Base-by-base conservation (phyloP, 2,888 invertebrate genomes). In the Sinelater perroti region DNA sequence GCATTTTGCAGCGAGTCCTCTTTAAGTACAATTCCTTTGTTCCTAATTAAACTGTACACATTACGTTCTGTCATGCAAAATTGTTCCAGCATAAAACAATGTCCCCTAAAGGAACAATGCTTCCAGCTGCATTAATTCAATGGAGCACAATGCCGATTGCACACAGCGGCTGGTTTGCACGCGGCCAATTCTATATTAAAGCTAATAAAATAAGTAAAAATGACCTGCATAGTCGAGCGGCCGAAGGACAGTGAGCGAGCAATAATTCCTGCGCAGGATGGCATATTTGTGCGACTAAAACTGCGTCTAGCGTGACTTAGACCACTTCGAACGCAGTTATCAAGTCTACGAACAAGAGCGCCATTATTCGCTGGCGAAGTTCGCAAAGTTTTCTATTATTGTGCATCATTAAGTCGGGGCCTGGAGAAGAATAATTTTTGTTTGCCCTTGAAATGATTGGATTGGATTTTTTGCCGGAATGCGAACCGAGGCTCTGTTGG, bases 371-470 rank as follows among this genome's bases (percentile, higher is more conserved):
- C 40, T 24, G 26, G 26, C 13, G 26, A 24, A 40, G 40, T 40
- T 24, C 21, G 26, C 40, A 40, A 40, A 24, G 26, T 40, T 40
- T 40, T 40, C 40, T 40, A 40, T 40, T 40, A 40, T 40, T 40
- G 40, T 24, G 40, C n/a, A 24, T 21, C 40, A 24, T 40, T 40
- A 40, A 21, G 24, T 24, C 4, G 7, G 24, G 13, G 26, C 14
- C 40, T 21, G 40, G 26, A 40, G 21, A 40, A 24, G 40, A 21
- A 40, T 40, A n/a, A n/a, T 40, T 40, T 35, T 24, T 40, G 26
- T 24, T 21, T 3, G 14, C n/a, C 13, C 14, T 24, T n/a, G 26
- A 40, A 40, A 40, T 40, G 14, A 14, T 24, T 40, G 24, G 16
- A 40, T 40, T 40, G 8, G 24, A 24, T 40, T 40, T 40, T 40